Evolutionary conservation across 1,140 invertebrate species (phyloP).

Genomic region (Nylanderia fulva): DNA sequence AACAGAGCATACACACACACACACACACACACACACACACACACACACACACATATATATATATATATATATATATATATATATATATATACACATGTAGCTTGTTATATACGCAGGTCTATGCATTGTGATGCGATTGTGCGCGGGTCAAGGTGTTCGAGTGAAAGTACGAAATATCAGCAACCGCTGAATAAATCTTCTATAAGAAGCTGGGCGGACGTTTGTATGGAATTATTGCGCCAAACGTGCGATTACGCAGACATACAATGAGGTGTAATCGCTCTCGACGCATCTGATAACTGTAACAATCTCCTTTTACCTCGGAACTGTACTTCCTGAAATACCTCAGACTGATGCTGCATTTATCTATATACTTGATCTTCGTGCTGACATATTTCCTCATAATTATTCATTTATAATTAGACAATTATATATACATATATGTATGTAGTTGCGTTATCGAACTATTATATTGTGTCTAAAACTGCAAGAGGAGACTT

Average conservation of each 20-base stretch:
- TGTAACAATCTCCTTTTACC: conserved; percentile 39
- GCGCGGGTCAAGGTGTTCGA: conserved; percentile 82
- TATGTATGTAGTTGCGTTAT: neutral
- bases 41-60: too few relatives aligned
- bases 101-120: conserved; percentile 53
- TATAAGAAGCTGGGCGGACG: conserved; percentile 51
- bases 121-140: conserved; percentile 74
- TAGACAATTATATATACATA: neutral
- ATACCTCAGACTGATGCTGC: neutral
- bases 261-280: conserved; percentile 49
- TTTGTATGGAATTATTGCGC: conserved; percentile 56
- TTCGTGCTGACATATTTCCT: neutral
- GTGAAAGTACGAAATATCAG: conserved; percentile 84
- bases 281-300: conserved; percentile 44
- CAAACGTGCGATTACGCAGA: conserved; percentile 46
- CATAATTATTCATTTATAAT: neutral
- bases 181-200: conserved; percentile 69
- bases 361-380: neutral
- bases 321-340: conserved; percentile 5
- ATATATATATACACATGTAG: conserved; percentile 13
- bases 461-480: too few relatives aligned
- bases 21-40: too few relatives aligned
- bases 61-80: too few relatives aligned
- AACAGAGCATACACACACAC: conserved; percentile 23
- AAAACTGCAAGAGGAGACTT: neutral